Percentiles rank a stretch among this genome's conserved stretches.
These are phyloP conservation scores for Xyliphius kryptos DNA, from an alignment of 2,113 vertebrate species.

Conservation along the genomic window DNA sequence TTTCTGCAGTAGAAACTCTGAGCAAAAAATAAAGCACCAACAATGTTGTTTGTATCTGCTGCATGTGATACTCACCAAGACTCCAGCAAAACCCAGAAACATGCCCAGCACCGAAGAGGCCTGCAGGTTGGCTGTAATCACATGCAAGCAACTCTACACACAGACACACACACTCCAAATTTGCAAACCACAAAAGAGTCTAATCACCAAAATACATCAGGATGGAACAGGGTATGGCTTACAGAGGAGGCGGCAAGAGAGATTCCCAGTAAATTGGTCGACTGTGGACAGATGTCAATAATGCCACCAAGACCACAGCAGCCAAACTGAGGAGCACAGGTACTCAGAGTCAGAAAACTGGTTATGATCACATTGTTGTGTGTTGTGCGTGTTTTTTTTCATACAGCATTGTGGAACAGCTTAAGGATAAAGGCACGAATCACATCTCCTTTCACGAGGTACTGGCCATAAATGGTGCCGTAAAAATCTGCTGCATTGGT, in stretches of 20 bases:
- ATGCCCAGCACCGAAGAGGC: constrained; percentile 5
- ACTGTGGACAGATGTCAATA: constrained; percentile 21
- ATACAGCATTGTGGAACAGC: constrained; percentile 16
- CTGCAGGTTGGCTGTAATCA: background rate
- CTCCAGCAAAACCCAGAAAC: constrained; percentile 21
- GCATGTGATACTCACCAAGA: constrained; percentile 26
- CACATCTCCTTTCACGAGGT: background rate
- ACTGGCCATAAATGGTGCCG: constrained; percentile 6
- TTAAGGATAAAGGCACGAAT: constrained; percentile 17
- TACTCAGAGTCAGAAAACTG: background rate
- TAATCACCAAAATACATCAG: background rate
- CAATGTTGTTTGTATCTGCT: too few species aligned
- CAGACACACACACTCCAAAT: constrained; percentile 1
- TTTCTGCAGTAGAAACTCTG: too few species aligned
- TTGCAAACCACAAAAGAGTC: background rate
- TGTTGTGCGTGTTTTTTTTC: background rate
- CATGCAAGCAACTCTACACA: constrained; percentile 3
- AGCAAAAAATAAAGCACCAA: too few species aligned
- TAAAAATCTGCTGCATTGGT: constrained; percentile 12
- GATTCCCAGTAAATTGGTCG: background rate
- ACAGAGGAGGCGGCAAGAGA: constrained; percentile 3
- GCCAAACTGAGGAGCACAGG: constrained; percentile 21
- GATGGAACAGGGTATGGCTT: constrained; percentile 6
- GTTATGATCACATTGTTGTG: background rate
- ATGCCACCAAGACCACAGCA: constrained; percentile 27